Conservation (phyloP, 2,113 vertebrate genomes). For the Corvus cornix region DNA sequence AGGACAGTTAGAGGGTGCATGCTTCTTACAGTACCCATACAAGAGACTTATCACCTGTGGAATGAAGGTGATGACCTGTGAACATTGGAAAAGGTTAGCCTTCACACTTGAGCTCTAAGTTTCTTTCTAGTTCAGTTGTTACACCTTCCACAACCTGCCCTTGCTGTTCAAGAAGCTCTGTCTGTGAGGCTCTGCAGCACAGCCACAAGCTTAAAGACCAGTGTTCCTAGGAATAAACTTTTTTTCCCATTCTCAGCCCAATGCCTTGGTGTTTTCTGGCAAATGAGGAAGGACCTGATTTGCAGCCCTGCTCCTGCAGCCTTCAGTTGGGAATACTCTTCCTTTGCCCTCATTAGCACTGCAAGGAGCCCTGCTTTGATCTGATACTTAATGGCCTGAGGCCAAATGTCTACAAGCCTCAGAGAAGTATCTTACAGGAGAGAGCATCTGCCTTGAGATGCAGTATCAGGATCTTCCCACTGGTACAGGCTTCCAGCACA, state of each 20-base stretch:
- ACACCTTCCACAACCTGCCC: fast-evolving
- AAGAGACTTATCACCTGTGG: neutral
- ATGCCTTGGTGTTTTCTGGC: neutral
- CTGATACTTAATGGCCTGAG: neutral
- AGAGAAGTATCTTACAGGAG: neutral
- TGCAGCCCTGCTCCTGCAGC: neutral
- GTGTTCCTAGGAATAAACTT: neutral
- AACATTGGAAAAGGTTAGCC: neutral
- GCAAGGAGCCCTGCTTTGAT: neutral
- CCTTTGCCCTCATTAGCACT: neutral
- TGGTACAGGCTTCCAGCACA: neutral
- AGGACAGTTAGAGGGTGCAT: neutral
- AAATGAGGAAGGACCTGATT: neutral
- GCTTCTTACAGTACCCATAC: neutral
- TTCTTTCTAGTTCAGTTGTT: neutral
- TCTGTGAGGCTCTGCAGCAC: neutral
- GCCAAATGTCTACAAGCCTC: neutral
- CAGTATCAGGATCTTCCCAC: neutral
- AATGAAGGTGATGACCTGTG: neutral
- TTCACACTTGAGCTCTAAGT: neutral
- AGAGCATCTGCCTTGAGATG: neutral
- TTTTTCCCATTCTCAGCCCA: neutral
- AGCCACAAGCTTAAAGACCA: neutral
- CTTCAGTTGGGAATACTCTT: neutral
- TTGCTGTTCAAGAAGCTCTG: neutral